phyloP scores from a whole-genome alignment of 30 jellyfish, hydroid and myxozoan genomes.

The Turritopsis rubra region DNA sequence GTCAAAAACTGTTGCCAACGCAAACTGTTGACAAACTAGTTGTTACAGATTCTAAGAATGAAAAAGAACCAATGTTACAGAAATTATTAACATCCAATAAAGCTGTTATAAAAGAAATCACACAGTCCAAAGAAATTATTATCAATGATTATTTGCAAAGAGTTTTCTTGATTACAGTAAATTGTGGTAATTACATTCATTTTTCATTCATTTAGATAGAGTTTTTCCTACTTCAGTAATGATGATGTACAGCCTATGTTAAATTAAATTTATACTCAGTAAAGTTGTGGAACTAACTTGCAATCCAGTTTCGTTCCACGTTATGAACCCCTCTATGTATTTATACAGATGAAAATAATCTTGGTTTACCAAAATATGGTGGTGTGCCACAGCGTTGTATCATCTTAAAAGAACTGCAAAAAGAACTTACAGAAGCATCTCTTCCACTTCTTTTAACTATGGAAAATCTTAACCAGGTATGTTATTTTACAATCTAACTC shows the following conservation, averaged over 20 bases:
- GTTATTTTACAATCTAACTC: too few relatives aligned
- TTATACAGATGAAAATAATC: conserved; percentile 40
- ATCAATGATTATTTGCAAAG: conserved; percentile 76
- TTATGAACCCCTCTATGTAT: not conserved
- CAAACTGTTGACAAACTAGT: not conserved
- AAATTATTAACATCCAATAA: not conserved
- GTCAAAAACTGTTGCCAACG: not conserved
- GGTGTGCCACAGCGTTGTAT: conserved; percentile 49
- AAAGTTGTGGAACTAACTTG: too few relatives aligned
- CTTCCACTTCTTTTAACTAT: conserved; percentile 25
- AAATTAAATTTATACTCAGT: too few relatives aligned
- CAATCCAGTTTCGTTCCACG: not conserved
- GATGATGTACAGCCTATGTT: too few relatives aligned
- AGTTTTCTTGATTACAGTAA: conserved; percentile 58
- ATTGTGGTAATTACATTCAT: conserved; percentile 41
- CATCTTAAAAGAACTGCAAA: conserved; percentile 43
- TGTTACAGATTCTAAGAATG: not conserved
- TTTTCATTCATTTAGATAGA: not conserved
- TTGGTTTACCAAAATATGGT: conserved; percentile 34
- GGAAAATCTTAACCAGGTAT: conserved; percentile 73
- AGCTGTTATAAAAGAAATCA: not conserved
- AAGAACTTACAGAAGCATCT: conserved; percentile 56
- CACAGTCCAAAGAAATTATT: conserved; percentile 38
- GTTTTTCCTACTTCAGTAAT: not conserved
- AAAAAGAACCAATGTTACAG: not conserved